Evolutionary conservation across 1,140 invertebrate species (phyloP), one percentile per base, ranked within the genome.

Genomic region (Gonioctena quinquepunctata): DNA sequence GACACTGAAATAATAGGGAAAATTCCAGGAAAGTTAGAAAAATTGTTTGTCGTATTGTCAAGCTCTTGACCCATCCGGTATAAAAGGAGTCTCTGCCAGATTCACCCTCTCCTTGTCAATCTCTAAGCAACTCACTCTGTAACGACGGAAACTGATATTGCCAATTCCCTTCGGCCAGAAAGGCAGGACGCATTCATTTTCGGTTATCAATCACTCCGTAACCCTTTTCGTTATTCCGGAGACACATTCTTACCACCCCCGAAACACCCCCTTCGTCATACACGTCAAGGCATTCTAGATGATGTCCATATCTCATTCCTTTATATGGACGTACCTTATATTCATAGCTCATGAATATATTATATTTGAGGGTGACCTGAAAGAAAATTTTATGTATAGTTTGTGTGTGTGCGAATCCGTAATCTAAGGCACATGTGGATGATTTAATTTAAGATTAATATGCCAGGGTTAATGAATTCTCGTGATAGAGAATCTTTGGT

Each of bases 231-330:
- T 21, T 66, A 66, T 66, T 66, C 49, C 63, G 23, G 63, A 26
- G 63, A 66, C 63, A 66, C 33, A 61, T 66, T 66, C 63, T 66
- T 66, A 54, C 49, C 48, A 48, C 50, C 48, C 18, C 63, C 63
- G n/a, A 28, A 23, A 11, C 28, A 62, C 60, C 28, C 27, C 18
- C 60, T 11, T 5, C 60, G 60, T 19, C 42, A 52, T 54, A 54
- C 63, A 66, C 63, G 63, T 66, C 63, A 66, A 66, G 63, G 63
- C 63, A 66, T 66, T 66, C 63, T 66, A 66, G 63, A 66, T 66
- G 63, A 66, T 66, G 63, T 66, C 63, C 63, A 66, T 66, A 66
- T 66, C 63, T 66, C 63, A 66, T 66, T 66, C 63, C 63, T 66
- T 66, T 66, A 66, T 66, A 66, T 66, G 63, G 63, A 66, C 63